Base-by-base conservation (phyloP, 2,888 invertebrate species). In the Mechanitis messenoides region DNA sequence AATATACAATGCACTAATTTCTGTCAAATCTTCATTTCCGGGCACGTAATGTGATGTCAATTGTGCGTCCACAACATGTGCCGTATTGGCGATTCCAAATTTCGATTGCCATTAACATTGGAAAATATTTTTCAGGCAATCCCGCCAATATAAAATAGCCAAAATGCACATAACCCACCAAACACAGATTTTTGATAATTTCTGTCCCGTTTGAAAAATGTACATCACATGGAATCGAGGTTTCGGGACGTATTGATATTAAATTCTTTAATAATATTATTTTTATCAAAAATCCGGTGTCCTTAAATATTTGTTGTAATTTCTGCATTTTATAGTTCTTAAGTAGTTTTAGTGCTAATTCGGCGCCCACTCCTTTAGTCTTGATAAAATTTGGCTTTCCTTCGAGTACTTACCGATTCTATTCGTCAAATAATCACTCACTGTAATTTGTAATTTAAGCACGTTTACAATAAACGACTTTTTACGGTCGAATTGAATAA, bases 81-180 rank as follows among this genome's bases (percentile, higher is more conserved):
- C 46, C 9, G 56, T 35, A 3, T 56, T 56, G 7, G 33, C 47
- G 2, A 55, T 53, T 12, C 55, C 60, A 7, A 47, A 55, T 38
- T 38, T 60, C 60, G 12, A 60, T 55, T 9, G 33, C 60, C 59
- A 60, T 63, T 35, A 59, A n/a, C 62, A 59, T 63, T 11, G 56
- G 62, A 9, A 38, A 61, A 42, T 42, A 64, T 54, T 61, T 59
- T 4, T 62, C 62, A 2, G 62, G 56, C 33, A 65, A 60, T 50
- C 58, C 60, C 33, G 63, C 55, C 45, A 63, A 56, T 35, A 63
- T 20, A 7, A 62, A 45, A 28, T 42, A 59, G 12, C 56, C 62
- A n/a, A 55, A 55, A 56, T 59, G 59, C 45, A 60, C 58, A 12
- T 63, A 58, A 53, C 55, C 58, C 2, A 58, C 45, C 45, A 11